A percentile compares a stretch with the other conserved stretches of the same genome.
phyloP scores from a whole-genome alignment of 2,113 vertebrate genomes.

The Philantomba maxwellii region DNA sequence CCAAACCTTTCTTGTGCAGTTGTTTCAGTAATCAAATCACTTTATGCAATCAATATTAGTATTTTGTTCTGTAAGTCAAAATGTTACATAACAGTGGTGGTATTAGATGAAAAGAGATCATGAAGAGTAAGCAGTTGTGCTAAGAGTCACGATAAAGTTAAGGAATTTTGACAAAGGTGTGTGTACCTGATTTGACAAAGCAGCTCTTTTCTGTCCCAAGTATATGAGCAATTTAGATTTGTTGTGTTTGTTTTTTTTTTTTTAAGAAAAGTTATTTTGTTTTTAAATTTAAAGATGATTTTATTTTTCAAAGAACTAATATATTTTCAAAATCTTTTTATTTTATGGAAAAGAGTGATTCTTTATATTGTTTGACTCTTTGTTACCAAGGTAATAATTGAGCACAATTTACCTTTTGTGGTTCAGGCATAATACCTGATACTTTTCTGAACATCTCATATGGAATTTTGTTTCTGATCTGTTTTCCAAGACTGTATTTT shows the following conservation, averaged over 20 bases:
- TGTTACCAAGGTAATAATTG: neutral
- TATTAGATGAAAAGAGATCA: slow-evolving; percentile 21
- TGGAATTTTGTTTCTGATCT: neutral
- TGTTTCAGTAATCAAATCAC: slow-evolving; percentile 14
- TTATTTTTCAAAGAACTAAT: neutral
- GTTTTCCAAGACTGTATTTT: neutral
- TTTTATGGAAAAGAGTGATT: neutral
- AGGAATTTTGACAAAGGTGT: neutral
- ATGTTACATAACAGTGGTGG: neutral
- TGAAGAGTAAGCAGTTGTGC: neutral
- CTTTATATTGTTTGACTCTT: neutral
- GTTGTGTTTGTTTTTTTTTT: neutral
- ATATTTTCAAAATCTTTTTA: neutral
- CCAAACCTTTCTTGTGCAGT: neutral
- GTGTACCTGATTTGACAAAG: neutral
- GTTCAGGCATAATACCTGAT: neutral
- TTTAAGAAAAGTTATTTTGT: neutral
- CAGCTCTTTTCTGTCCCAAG: neutral
- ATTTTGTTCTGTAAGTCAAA: neutral
- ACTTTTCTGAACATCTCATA: neutral
- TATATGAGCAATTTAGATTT: neutral
- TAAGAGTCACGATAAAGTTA: neutral
- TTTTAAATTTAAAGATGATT: slow-evolving; percentile 27
- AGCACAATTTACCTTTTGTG: slow-evolving; percentile 9
- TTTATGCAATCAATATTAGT: neutral